A percentile compares a stretch with the other conserved stretches of the same genome.
Conservation (phyloP, 2,113 vertebrate genomes). For the Gambusia affinis region DNA sequence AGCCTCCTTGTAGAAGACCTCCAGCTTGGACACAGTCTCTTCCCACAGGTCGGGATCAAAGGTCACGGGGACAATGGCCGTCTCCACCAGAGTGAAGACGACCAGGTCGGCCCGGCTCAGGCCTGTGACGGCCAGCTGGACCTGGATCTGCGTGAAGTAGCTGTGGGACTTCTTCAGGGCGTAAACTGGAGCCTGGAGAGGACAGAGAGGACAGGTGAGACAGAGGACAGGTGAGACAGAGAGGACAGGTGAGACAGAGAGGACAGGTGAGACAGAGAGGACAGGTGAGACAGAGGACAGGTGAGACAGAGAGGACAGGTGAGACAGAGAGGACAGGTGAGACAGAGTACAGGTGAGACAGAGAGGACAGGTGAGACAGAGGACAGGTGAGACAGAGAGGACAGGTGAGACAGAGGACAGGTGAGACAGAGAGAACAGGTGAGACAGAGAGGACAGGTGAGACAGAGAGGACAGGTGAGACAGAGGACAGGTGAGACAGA, state of each 20-base stretch:
- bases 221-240: neutral
- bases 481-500: neutral
- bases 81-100: slow-evolving; percentile 81
- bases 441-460: neutral
- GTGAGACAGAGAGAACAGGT: neutral
- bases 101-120: slow-evolving; percentile 75
- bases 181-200: slow-evolving; percentile 46
- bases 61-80: slow-evolving; percentile 73
- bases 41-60: slow-evolving; percentile 79
- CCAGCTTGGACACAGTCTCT: slow-evolving; percentile 73
- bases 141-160: slow-evolving; percentile 87
- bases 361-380: too few relatives aligned
- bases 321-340: too few relatives aligned
- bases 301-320: too few relatives aligned
- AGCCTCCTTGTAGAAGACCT: slow-evolving; percentile 79
- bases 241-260: neutral
- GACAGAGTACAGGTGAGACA: too few relatives aligned
- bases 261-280: too few relatives aligned
- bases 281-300: too few relatives aligned
- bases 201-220: neutral
- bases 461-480: neutral
- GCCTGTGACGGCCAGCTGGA: slow-evolving; percentile 79
- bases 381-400: too few relatives aligned
- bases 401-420: too few relatives aligned
- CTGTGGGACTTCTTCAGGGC: slow-evolving; percentile 77